Conservation (phyloP, 1,140 invertebrate genomes). For the Caenorhabditis remanei region DNA sequence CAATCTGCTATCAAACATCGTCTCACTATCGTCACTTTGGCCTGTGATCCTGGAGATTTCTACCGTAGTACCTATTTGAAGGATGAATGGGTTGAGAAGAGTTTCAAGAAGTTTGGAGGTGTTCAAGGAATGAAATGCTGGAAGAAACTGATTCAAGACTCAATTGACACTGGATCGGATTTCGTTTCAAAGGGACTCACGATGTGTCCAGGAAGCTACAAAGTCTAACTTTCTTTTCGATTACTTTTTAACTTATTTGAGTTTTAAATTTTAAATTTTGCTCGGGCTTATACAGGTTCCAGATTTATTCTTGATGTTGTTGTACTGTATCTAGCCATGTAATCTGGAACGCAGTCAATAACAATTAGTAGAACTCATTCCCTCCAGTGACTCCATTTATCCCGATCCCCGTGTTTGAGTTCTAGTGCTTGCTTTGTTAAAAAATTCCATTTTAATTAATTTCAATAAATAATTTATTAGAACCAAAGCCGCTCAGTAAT, state of each 20-base stretch:
- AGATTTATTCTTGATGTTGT: not conserved
- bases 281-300: conserved; percentile 26
- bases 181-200: conserved; percentile 59
- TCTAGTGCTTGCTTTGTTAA: conserved; percentile 6
- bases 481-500: no score
- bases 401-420: not conserved
- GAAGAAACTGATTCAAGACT: conserved; percentile 58
- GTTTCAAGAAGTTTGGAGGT: conserved; percentile 66
- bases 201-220: conserved; percentile 32
- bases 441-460: not conserved
- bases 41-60: conserved; percentile 67
- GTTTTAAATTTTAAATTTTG: not conserved
- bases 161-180: conserved; percentile 58
- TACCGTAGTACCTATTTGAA: conserved; percentile 72
- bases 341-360: not conserved
- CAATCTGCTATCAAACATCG: conserved; percentile 33
- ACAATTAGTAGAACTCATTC: conserved; percentile 22
- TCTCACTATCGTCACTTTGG: conserved; percentile 66
- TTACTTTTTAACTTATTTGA: not conserved
- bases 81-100: conserved; percentile 67
- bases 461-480: conserved; percentile 10
- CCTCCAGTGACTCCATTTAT: not conserved
- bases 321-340: not conserved
- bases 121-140: conserved; percentile 55
- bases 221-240: not conserved